A percentile compares a stretch with the other conserved stretches of the same genome.
These are phyloP conservation scores for Aricia artaxerxes DNA, from an alignment of 2,888 invertebrate genomes.

Conservation along the genomic window DNA sequence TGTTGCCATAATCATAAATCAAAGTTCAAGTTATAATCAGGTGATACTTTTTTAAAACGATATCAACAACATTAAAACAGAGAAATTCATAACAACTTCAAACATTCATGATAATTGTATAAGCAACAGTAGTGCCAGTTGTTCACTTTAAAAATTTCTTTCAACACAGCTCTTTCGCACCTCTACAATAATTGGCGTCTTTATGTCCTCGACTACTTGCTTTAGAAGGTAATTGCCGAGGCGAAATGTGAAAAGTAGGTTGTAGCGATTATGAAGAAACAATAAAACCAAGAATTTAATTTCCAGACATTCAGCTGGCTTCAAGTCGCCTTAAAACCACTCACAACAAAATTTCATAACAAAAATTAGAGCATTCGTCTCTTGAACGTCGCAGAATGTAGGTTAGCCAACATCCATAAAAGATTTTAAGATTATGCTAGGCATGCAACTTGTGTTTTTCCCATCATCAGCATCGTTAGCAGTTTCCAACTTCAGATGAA, in stretches of 20 bases:
- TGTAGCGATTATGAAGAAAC: background rate
- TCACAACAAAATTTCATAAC: constrained; percentile 20
- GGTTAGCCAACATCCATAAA: constrained; percentile 17
- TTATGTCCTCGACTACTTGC: background rate
- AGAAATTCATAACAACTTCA: background rate
- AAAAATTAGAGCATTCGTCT: constrained; percentile 23
- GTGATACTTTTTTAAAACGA: too few relatives aligned
- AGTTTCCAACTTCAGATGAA: background rate
- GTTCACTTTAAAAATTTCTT: background rate
- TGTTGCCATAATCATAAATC: too few relatives aligned
- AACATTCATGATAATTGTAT: background rate
- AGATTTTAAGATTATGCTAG: constrained; percentile 19
- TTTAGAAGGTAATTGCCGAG: background rate
- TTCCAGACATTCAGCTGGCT: constrained; percentile 7
- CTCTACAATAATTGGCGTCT: background rate
- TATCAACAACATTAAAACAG: background rate
- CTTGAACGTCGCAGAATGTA: constrained; percentile 21
- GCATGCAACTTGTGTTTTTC: constrained; percentile 11
- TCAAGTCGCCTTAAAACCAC: constrained; percentile 14
- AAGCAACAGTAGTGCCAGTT: background rate
- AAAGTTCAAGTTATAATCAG: too few relatives aligned
- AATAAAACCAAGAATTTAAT: constrained; percentile 14
- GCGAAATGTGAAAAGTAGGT: constrained; percentile 1
- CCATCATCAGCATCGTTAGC: background rate
- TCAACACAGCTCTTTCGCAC: background rate